Percentiles rank a stretch among this genome's conserved stretches.
These are phyloP conservation scores for Anguilla pacifica DNA, from an alignment of 2,797 vertebrate genomes.

Conservation along the genomic window DNA sequence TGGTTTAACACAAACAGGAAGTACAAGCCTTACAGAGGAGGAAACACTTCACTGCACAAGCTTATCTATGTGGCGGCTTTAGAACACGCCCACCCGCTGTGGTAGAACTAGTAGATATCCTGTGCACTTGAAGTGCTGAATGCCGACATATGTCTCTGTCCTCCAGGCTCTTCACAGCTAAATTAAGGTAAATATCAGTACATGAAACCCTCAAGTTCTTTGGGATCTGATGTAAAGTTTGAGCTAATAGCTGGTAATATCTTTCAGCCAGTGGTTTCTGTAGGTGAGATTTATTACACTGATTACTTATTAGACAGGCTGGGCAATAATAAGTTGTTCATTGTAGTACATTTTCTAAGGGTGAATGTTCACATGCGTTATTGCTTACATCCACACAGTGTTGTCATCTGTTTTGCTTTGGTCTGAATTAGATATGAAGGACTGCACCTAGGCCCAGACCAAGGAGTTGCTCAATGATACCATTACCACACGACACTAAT, in stretches of 20 bases:
- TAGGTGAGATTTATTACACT: neutral
- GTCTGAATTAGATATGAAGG: neutral
- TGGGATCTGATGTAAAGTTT: neutral
- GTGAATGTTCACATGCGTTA: neutral
- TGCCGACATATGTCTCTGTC: neutral
- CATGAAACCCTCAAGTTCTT: neutral
- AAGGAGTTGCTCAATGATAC: neutral
- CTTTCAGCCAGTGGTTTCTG: neutral
- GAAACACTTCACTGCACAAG: constrained; percentile 64
- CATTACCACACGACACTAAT: neutral
- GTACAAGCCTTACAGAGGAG: constrained; percentile 56
- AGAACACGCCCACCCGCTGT: constrained; percentile 39
- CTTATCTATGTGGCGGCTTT: constrained; percentile 46
- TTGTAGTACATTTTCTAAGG: neutral
- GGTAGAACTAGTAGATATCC: constrained; percentile 3
- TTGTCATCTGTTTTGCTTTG: neutral
- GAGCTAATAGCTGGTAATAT: neutral
- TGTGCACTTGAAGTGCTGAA: neutral
- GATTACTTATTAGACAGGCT: neutral
- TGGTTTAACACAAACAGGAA: constrained; percentile 64
- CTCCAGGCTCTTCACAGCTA: neutral
- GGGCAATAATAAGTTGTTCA: neutral
- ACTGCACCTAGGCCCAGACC: neutral
- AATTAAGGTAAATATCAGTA: constrained; percentile 11
- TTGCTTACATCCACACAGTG: neutral